Base-by-base conservation (phyloP, 2,888 invertebrate genomes). In the Heliconius hortense region DNA sequence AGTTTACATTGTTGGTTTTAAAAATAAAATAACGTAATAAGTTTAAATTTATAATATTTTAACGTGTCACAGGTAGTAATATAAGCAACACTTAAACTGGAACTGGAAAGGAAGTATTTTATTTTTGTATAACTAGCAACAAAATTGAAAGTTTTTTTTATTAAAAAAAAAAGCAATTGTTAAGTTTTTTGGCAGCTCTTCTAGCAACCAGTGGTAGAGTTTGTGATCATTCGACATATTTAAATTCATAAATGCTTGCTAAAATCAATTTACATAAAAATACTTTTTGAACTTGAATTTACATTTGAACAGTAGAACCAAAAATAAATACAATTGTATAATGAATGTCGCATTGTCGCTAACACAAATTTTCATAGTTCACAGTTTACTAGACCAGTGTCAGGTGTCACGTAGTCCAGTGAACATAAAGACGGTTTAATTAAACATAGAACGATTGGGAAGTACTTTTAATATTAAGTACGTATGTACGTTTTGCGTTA, bases 361-460 rank as follows among this genome's bases (percentile, higher is more conserved):
- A 48, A 64, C 24, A 24, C 26, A 48, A 53, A 48, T 68, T 26
- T 26, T 18, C 67, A 68, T 48, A 48, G 68, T 48, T 68, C 68
- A 68, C 68, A 68, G 68, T 53, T 68, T 68, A 53, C 28, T 68
- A 28, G 48, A 8, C 21, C 48, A 26, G 21, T n/a, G 56, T 4
- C 24, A 31, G 1, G 11, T 31, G 68, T 68, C 53, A 28, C n/a
- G n/a, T 68, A 31, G 8, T 68, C 28, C 5, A 43, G 18, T 43
- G 18, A 43, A 26, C 43, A 67, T 43, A 67, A 53, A 31, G 31
- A 53, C 48, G 13, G 21, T 18, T 67, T 26, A 48, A 67, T 67
- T 48, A 67, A 48, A 53, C 21, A 53, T 13, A n/a, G 21, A 28
- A 68, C n/a, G 21, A 26, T 18, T 67, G 31, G 53, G 11, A 21